Evolutionary conservation across 1,140 invertebrate species (phyloP).

Genomic region (Brachionus manjavacas): DNA sequence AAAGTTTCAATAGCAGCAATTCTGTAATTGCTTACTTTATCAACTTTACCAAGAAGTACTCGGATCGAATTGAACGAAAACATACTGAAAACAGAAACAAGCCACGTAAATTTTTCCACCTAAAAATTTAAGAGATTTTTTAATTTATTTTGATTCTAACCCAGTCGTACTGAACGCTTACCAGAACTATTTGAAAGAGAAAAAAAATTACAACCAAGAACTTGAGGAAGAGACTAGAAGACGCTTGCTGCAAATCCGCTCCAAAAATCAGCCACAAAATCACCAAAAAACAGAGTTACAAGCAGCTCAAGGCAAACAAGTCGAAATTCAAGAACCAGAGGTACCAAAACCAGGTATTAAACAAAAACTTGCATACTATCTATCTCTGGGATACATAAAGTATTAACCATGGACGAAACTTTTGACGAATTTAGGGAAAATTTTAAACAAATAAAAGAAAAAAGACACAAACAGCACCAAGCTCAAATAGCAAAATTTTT

Average conservation of each 20-base stretch:
- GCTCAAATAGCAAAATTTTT: slow-evolving; percentile 37
- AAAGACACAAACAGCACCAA: background rate
- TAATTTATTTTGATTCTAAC: background rate
- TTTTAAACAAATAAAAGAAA: slow-evolving; percentile 41
- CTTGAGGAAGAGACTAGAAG: slow-evolving; percentile 14
- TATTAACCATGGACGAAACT: slow-evolving; percentile 30
- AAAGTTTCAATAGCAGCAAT: background rate
- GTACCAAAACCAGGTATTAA: background rate
- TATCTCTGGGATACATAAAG: slow-evolving; percentile 17
- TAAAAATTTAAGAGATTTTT: background rate
- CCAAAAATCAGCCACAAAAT: background rate
- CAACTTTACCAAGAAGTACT: background rate
- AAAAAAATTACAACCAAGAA: background rate
- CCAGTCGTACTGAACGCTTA: slow-evolving; percentile 7
- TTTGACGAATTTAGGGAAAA: slow-evolving; percentile 43
- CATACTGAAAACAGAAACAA: background rate
- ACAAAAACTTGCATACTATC: background rate
- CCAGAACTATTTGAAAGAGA: slow-evolving; percentile 24
- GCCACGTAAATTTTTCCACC: background rate
- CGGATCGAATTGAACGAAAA: background rate
- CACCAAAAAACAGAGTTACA: background rate
- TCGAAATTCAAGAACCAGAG: background rate
- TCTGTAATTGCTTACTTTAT: background rate
- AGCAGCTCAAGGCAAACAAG: background rate
- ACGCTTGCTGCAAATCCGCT: background rate